These are phyloP conservation scores for Stercorarius parasiticus DNA, from an alignment of 2,113 vertebrate species.

Conservation along the genomic window DNA sequence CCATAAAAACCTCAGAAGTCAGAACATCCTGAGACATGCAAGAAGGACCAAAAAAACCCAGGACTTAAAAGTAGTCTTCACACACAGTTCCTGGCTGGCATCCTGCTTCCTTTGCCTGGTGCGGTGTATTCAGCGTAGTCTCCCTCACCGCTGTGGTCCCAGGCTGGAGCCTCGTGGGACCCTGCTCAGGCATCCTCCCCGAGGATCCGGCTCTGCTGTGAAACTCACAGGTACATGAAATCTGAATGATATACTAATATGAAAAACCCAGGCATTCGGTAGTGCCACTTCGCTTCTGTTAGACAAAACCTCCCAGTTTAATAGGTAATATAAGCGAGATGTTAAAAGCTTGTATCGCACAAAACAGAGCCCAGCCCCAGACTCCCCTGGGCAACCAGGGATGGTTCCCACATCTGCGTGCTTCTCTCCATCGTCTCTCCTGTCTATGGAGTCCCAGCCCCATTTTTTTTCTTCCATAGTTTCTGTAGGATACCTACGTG, in stretches of 20 bases:
- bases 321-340: not conserved
- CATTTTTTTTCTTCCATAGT: fast-evolving
- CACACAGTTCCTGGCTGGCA: not conserved
- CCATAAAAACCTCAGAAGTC: not conserved
- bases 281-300: not conserved
- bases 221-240: not conserved
- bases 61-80: not conserved
- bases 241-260: not conserved
- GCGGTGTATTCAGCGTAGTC: not conserved
- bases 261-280: not conserved
- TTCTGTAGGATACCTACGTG: not conserved
- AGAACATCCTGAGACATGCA: not conserved
- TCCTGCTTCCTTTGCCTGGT: not conserved
- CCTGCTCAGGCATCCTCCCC: not conserved
- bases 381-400: not conserved
- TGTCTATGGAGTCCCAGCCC: not conserved
- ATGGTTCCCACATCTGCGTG: not conserved
- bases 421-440: not conserved
- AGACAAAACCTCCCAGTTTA: not conserved
- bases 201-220: not conserved
- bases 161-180: fast-evolving
- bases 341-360: not conserved
- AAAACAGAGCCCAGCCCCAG: not conserved
- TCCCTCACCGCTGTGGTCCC: not conserved
- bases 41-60: not conserved